Evolutionary conservation across 2,797 vertebrate species (phyloP).

Genomic region (Malurus splendens): DNA sequence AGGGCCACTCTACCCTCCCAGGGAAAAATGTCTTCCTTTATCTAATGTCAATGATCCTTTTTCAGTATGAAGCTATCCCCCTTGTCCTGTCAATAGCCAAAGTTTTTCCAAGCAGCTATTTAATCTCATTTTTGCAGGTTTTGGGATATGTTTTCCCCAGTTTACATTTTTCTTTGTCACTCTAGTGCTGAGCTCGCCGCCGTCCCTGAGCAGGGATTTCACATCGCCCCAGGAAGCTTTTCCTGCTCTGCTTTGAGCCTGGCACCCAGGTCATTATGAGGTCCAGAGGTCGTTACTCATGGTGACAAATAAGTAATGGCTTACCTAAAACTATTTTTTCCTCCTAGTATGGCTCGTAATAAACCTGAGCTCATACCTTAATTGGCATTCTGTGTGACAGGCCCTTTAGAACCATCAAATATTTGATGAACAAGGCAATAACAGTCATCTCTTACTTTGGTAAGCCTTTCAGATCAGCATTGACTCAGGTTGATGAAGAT

Average conservation of each 20-base stretch:
- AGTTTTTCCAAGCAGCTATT: neutral
- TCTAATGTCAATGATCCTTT: neutral
- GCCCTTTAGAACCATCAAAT: conserved; percentile 30
- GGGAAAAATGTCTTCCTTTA: neutral
- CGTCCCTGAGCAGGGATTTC: neutral
- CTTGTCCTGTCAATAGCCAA: neutral
- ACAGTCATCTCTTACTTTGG: neutral
- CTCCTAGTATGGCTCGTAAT: neutral
- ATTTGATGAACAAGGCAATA: conserved; percentile 51
- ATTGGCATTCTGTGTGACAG: conserved; percentile 33
- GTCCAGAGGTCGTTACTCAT: neutral
- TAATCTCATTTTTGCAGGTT: neutral
- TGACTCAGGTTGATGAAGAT: conserved; percentile 44
- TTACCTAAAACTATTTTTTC: neutral
- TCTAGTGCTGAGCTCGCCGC: rapidly evolving
- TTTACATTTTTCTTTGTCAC: neutral
- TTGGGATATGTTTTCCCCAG: neutral
- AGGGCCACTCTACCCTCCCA: rapidly evolving
- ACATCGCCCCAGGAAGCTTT: neutral
- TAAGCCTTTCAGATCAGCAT: conserved; percentile 40
- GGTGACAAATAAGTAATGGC: neutral
- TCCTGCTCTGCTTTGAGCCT: neutral
- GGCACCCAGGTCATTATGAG: neutral
- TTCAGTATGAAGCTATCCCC: neutral
- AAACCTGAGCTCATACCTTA: conserved; percentile 1